Base-by-base conservation (phyloP, 2,797 vertebrate genomes). In the Picus viridis region DNA sequence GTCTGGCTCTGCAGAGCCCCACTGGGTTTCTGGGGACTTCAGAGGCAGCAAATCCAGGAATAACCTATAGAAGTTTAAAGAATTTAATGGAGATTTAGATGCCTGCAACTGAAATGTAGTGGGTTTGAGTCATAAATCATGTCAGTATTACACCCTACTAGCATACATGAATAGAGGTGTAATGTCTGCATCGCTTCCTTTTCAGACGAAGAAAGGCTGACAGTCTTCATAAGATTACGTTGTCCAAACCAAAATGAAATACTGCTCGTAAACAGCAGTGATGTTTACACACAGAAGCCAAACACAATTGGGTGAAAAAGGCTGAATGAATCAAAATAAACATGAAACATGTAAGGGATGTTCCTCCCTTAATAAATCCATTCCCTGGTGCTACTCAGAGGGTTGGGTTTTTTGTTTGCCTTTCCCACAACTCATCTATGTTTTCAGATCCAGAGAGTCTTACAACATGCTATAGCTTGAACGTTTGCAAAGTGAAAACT, bases 401-500 rank as follows among this genome's bases (percentile, higher is more conserved):
- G 6, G 3, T 11, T 89, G 17, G 6, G 3, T 12, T 89, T 83
- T 80, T 82, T 65, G 43, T 89, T 96, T 93, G 76, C 89, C 78
- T 90, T 96, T 93, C 94, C 89, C 86, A 82, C 12, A 3, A 83
- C 34, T 78, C 75, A 87, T 58, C 78, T 74, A 41, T 72, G 76
- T 39, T 82, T 92, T 91, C 75, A 85, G 86, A n/a, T 49, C 72
- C 32, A 75, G 61, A 89, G 57, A 47, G 29, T 11, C 85, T 84
- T 43, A 57, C 43, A 83, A 77, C 81, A 47, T 72, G 61, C 67
- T 69, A 30, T 5, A 63, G 61, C 79, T 89, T 83, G 72, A 96
- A 92, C 64, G 67, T 68, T 70, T 90, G 61, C 67, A 71, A 81
- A 78, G 30, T 16, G 63, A 92, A 91, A 81, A 85, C 53, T 58